These are phyloP conservation scores for Ceratina japonica DNA, from an alignment of 1,140 invertebrate genomes.

Conservation along the genomic window DNA sequence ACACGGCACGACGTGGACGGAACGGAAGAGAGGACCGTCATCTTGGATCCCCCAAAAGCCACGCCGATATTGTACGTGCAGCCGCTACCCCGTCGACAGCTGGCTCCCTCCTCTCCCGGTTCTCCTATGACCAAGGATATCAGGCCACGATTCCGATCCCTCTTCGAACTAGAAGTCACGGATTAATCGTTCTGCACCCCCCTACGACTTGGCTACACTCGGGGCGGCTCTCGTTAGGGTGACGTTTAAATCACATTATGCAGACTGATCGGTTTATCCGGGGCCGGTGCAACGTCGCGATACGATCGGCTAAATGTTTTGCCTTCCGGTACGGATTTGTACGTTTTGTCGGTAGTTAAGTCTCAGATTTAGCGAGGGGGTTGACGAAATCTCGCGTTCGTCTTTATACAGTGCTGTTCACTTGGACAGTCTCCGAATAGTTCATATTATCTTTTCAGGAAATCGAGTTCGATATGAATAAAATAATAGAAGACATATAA, in stretches of 20 bases:
- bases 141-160: background rate
- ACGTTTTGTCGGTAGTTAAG: background rate
- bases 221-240: constrained; percentile 57
- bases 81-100: constrained; percentile 63
- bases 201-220: background rate
- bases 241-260: constrained; percentile 58
- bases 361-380: background rate
- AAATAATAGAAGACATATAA: too few relatives aligned
- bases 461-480: too few relatives aligned
- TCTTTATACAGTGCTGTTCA: too few relatives aligned
- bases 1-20: constrained; percentile 15
- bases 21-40: constrained; percentile 59
- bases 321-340: background rate
- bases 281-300: background rate
- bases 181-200: constrained; percentile 60
- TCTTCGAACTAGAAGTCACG: constrained; percentile 57
- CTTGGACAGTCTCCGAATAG: too few relatives aligned
- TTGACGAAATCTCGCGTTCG: background rate
- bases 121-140: constrained; percentile 13
- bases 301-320: background rate
- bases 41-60: constrained; percentile 65
- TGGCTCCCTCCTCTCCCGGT: constrained; percentile 50
- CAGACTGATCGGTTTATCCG: constrained; percentile 36
- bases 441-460: too few relatives aligned
- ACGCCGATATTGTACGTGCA: constrained; percentile 64